Base-by-base conservation (phyloP, 2,888 invertebrate genomes). In the Agrilus biguttatus region DNA sequence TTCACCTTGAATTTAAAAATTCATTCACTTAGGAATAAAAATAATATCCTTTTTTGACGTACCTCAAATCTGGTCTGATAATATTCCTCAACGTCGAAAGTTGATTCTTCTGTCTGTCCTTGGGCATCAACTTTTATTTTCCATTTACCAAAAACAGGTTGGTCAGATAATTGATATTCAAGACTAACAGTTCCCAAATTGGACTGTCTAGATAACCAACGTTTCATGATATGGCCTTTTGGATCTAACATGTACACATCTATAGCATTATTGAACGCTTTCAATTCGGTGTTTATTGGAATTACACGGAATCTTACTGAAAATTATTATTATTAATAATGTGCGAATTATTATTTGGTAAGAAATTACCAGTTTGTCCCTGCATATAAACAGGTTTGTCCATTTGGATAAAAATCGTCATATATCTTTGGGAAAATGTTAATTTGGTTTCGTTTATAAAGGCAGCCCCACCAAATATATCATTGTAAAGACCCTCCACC, bases 301-400 rank as follows among this genome's bases (percentile, higher is more conserved):
- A 96, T 85, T 7, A 89, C 81, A 35, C 96, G 79, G 65, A 96
- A 92, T 44, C 80, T 75, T 1, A 93, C 87, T 74, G 73, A 13
- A 72, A 67, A 56, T 40, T 35, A 8, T 19, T 5, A 40, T 34
- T 19, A 28, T 10, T 23, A 23, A 23, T 28, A 10, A 36, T 19
- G 42, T 35, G 14, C 2, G n/a, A 38, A 14, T 14, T 14, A 19
- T 34, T 28, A 37, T 3, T 13, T 10, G 35, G 14, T 40, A 23
- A 33, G 19, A 34, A 47, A 61, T 63, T 60, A 82, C 83, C 79
- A 44, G 73, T 85, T 64, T 95, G 88, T 5, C 86, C 82, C 65
- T 95, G 93, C 79, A 83, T 91, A 59, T 96, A 96, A 5, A 93
- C 78, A 0, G 95, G 95, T 60, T 92, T 92, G 62, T 95, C 92